phyloP scores from a whole-genome alignment of 2,888 invertebrate genomes.

The Drosophila paramelanica region DNA sequence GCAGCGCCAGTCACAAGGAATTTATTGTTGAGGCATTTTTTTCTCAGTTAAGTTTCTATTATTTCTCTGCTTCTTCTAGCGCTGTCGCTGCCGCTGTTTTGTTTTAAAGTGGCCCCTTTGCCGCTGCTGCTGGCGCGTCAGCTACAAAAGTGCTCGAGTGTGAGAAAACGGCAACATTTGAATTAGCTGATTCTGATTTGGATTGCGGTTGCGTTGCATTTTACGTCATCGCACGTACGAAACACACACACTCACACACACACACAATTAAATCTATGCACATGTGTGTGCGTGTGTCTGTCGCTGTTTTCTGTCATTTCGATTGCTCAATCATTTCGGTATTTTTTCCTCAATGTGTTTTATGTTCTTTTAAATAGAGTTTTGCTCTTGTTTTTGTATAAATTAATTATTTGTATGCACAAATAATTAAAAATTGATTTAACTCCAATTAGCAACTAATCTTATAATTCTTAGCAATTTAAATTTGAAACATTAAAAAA shows the following conservation, averaged over 20 bases:
- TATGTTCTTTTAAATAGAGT: slow-evolving; percentile 48
- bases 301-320: slow-evolving; percentile 57
- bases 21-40: slow-evolving; percentile 77
- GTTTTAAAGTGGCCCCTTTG: slow-evolving; percentile 38
- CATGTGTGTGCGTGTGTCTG: slow-evolving; percentile 21
- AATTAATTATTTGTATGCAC: too few species aligned
- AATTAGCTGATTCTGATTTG: slow-evolving; percentile 75
- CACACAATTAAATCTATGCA: slow-evolving; percentile 2
- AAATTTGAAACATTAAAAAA: too few species aligned
- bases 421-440: too few species aligned
- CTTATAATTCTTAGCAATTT: too few species aligned
- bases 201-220: slow-evolving; percentile 62
- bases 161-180: slow-evolving; percentile 68
- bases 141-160: slow-evolving; percentile 50
- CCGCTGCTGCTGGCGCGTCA: slow-evolving; percentile 11
- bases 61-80: slow-evolving; percentile 24
- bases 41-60: slow-evolving; percentile 47
- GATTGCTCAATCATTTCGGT: slow-evolving; percentile 61
- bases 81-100: slow-evolving; percentile 11
- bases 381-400: slow-evolving; percentile 13
- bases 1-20: slow-evolving; percentile 66
- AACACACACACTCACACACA: slow-evolving; percentile 2
- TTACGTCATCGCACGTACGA: slow-evolving; percentile 48
- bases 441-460: too few species aligned
- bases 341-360: slow-evolving; percentile 32